These are phyloP conservation scores for Diacarnus erythraeanus DNA, from an alignment of 37 sponge, comb jelly and placozoan genomes.

Conservation along the genomic window DNA sequence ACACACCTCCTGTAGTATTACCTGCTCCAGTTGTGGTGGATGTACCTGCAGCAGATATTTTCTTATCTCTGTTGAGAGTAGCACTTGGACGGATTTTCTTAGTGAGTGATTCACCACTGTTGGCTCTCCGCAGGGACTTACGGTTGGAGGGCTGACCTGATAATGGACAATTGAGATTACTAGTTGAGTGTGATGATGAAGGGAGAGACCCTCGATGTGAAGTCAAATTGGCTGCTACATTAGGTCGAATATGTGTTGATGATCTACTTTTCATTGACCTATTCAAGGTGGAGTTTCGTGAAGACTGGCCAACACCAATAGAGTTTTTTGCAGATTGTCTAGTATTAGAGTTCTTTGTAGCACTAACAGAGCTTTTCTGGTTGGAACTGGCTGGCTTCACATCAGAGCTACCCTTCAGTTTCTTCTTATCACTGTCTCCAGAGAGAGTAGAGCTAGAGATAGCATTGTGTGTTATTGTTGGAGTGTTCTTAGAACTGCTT, in stretches of 20 bases:
- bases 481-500: neutral
- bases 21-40: neutral
- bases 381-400: too few species aligned
- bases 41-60: neutral
- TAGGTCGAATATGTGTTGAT: neutral
- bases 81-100: constrained; percentile 5
- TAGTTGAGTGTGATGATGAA: neutral
- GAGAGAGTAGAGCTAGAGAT: neutral
- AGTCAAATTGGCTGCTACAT: neutral
- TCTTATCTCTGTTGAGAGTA: constrained; percentile 5
- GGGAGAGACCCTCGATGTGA: neutral
- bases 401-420: neutral
- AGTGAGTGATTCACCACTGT: neutral
- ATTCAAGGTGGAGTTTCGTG: neutral
- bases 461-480: neutral
- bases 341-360: too few species aligned
- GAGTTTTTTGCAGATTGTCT: too few species aligned
- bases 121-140: constrained; percentile 1
- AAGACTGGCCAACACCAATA: too few species aligned
- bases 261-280: neutral
- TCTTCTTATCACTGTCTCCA: neutral
- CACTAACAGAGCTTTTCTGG: too few species aligned
- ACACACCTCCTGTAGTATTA: neutral
- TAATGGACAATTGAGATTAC: neutral
- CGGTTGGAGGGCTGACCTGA: constrained; percentile 2